phyloP scores from a whole-genome alignment of 2,797 vertebrate species.

The Poeciliopsis gracilis region DNA sequence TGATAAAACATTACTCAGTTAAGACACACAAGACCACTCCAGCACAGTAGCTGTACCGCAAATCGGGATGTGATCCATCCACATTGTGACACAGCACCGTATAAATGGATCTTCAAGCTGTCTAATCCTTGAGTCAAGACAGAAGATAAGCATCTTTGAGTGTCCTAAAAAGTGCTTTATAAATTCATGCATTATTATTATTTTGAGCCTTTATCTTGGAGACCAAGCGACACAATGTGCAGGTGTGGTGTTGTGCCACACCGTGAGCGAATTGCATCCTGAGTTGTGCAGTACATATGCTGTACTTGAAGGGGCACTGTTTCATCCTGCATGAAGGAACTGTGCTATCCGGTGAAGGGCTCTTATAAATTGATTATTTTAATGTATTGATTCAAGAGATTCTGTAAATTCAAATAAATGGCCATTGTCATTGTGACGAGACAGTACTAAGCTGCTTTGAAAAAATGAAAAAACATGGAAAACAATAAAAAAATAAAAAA shows the following conservation, averaged over 20 bases:
- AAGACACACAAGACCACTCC: neutral
- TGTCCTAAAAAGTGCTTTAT: too few relatives aligned
- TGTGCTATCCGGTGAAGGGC: neutral
- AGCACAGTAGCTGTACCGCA: neutral
- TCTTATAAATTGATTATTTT: neutral
- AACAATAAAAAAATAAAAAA: too few relatives aligned
- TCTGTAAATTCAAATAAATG: neutral
- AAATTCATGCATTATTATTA: too few relatives aligned
- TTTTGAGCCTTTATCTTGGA: neutral
- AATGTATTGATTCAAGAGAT: neutral
- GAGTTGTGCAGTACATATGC: neutral
- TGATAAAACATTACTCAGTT: neutral
- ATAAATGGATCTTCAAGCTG: neutral
- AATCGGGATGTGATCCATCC: neutral
- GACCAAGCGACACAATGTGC: neutral
- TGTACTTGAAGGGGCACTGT: neutral
- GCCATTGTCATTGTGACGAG: neutral
- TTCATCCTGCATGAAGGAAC: neutral
- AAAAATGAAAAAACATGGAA: neutral
- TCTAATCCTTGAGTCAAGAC: too few relatives aligned
- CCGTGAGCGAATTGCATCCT: neutral
- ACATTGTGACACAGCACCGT: neutral
- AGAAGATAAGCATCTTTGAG: too few relatives aligned
- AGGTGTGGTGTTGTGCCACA: neutral
- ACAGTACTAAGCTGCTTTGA: neutral